These are phyloP conservation scores for Leucopsar rothschildi DNA, from an alignment of 2,113 vertebrate genomes.

Conservation along the genomic window DNA sequence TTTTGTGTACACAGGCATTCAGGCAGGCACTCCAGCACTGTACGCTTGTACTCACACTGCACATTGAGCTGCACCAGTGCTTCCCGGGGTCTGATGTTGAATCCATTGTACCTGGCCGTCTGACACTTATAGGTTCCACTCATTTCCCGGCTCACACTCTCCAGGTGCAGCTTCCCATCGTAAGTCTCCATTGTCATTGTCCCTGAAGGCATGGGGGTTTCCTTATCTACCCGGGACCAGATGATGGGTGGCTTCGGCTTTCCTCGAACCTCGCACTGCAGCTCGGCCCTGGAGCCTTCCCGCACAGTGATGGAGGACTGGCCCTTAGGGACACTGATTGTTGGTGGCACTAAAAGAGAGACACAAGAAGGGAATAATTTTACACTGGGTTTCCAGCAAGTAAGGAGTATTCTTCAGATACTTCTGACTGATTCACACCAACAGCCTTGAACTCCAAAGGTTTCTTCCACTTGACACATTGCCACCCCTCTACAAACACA, in stretches of 20 bases:
- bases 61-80: conserved; percentile 91
- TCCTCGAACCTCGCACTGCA: conserved; percentile 89
- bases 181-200: conserved; percentile 77
- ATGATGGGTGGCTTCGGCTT: conserved; percentile 93
- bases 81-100: conserved; percentile 92
- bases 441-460: neutral
- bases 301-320: conserved; percentile 81
- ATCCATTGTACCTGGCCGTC: conserved; percentile 94
- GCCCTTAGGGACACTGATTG: conserved; percentile 85
- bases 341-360: conserved; percentile 82
- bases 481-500: neutral
- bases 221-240: conserved; percentile 93
- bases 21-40: neutral
- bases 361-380: neutral
- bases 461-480: neutral
- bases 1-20: neutral
- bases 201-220: conserved; percentile 84
- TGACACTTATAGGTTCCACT: conserved; percentile 92
- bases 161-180: conserved; percentile 86
- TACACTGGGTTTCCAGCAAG: neutral
- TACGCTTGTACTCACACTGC: conserved; percentile 84
- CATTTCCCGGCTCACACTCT: conserved; percentile 87
- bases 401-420: neutral
- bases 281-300: conserved; percentile 85
- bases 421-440: neutral